Evolutionary conservation across 2,888 invertebrate genomes (phyloP), one percentile per base, ranked within the genome.

Genomic region (Macropis europaea): DNA sequence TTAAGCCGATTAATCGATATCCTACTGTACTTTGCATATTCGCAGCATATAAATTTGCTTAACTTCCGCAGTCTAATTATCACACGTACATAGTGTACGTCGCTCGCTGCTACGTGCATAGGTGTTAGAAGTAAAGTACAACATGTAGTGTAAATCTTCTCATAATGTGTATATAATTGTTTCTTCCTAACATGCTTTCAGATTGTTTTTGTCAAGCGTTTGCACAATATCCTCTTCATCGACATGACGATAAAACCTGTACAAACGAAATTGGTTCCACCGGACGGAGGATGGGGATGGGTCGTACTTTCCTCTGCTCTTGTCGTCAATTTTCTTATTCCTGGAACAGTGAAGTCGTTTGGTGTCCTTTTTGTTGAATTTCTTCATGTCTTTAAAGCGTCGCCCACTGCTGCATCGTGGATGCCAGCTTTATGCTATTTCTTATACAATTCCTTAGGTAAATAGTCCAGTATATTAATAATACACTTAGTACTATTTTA

Each of bases 391-490:
- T 97, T 96, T 88, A 90, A 95, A 22, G 93, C 95, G 0, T 92
- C 94, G 3, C 93, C 95, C 0, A 93, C 95, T 0, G 93, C 94
- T 3, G 95, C 96, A 0, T 94, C 95, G 0, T 96, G 96, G 92
- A 95, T 97, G 83, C 96, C 96, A 11, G 96, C 96, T 0, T 90
- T 97, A 4, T 96, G 96, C 85, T 97, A 96, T 89, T 97, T 96
- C 90, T 92, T 97, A 13, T 97, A 96, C 92, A 96, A 96, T 89
- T 96, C 96, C 81, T 91, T 96, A 87, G 96, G 96, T 96, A 89
- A 92, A 92, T 11, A 13, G 7, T 30, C 11, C 2, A 36, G n/a
- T n/a, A n/a, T n/a, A 13, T 7, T 24, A 13, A 43, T 43, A n/a
- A n/a, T n/a, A n/a, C n/a, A n/a, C n/a, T n/a, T n/a, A n/a, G n/a